Evolutionary conservation across 2,888 invertebrate species (phyloP), one percentile per base, ranked within the genome.

Genomic region (Marronus borbonicus): DNA sequence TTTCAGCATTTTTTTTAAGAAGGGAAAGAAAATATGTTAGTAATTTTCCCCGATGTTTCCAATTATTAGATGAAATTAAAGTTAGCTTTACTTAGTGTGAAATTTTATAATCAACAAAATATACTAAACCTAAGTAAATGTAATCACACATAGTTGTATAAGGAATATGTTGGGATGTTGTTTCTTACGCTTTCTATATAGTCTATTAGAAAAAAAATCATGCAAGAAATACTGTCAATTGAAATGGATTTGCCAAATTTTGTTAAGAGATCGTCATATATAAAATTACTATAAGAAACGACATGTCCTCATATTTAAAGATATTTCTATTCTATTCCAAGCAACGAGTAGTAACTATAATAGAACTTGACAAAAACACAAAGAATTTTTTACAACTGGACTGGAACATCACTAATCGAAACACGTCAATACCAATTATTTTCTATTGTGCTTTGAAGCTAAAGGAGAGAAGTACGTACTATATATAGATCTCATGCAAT

Each of bases 11-110:
- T 4, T 52, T 52, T 58, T 55, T 58, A 14, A 55, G 14, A 31
- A 31, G 52, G 24, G 24, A 36, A 52, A 12, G 24, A 31, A 52
- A 50, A 52, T 70, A 60, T 60, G 72, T 60, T 44, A 28, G 28
- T 31, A 28, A 62, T 62, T 62, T 60, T 60, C 44, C 44, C 44
- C 24, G 24, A 49, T 44, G 12, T 44, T 44, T 44, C 44, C 8
- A 44, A 44, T 44, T 10, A 44, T 50, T 68, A 68, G 68, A 50
- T 50, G 60, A 72, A 20, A 60, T 72, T 72, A 28, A 69, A 50
- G n/a, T 69, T 69, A 44, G 44, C 44, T 44, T 44, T 44, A 52
- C 69, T 69, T 69, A 69, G 52, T 55, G 55, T 55, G 69, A 55
- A 69, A 14, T 69, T 69, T 52, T 52, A 55, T 69, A 69, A 69